Conservation (phyloP, 2,888 invertebrate genomes). For the Sthenelais limicola region DNA sequence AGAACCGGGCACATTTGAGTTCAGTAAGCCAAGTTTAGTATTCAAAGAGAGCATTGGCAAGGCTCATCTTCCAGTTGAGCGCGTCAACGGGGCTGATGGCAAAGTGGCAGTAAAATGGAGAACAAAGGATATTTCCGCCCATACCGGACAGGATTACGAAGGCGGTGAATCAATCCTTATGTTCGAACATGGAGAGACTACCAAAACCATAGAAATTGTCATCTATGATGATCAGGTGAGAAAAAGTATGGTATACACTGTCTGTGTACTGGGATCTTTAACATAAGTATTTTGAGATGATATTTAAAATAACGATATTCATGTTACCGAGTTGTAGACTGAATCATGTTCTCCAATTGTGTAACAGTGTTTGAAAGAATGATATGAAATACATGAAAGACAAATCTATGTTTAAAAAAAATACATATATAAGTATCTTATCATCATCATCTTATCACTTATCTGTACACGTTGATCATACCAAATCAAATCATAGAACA, state of each 20-base stretch:
- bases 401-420: no score
- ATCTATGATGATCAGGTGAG: slow-evolving; percentile 74
- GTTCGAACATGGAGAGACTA: slow-evolving; percentile 73
- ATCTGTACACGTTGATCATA: no score
- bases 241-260: neutral
- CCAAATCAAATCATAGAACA: no score
- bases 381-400: no score
- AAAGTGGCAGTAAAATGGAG: slow-evolving; percentile 75
- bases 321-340: no score
- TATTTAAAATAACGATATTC: no score
- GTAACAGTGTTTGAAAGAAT: no score
- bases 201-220: slow-evolving; percentile 75
- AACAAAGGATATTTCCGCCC: slow-evolving; percentile 76
- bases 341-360: no score
- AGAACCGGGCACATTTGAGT: slow-evolving; percentile 76
- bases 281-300: no score
- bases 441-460: no score
- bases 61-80: slow-evolving; percentile 73
- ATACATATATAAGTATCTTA: no score
- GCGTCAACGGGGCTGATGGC: slow-evolving; percentile 76
- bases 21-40: slow-evolving; percentile 75
- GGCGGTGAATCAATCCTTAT: slow-evolving; percentile 74
- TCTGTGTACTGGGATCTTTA: no score
- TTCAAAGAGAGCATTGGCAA: slow-evolving; percentile 76
- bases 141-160: slow-evolving; percentile 75